Conservation (phyloP, 2,888 invertebrate species). For the Tryphoninae sp. region DNA sequence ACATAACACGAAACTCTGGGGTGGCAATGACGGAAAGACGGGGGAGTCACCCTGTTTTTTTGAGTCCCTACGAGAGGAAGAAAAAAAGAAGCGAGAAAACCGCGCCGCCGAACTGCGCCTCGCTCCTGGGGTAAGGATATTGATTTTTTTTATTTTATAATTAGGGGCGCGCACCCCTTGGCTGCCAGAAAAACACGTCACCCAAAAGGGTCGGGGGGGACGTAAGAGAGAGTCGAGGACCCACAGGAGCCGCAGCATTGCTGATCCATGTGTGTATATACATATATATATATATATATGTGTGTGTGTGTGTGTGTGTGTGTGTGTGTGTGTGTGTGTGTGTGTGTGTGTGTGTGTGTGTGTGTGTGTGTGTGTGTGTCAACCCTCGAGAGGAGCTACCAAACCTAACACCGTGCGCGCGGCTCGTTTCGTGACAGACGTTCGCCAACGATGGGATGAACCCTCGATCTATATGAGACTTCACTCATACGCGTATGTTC, state of each 20-base stretch:
- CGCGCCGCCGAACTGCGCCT: conserved; percentile 59
- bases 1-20: conserved; percentile 66
- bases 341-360: neutral
- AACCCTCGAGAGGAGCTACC: conserved; percentile 40
- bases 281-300: conserved; percentile 2
- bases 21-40: conserved; percentile 76
- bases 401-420: conserved; percentile 35
- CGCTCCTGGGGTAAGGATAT: conserved; percentile 79
- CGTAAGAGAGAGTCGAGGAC: conserved; percentile 35
- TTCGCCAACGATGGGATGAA: conserved; percentile 45
- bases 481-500: conserved; percentile 6
- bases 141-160: conserved; percentile 81
- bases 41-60: conserved; percentile 78
- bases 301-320: neutral
- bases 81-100: conserved; percentile 59
- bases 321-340: conserved; percentile 11
- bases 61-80: conserved; percentile 53
- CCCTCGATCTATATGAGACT: neutral
- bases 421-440: conserved; percentile 61
- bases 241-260: conserved; percentile 49
- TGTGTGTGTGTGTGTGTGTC: conserved; percentile 15
- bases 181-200: conserved; percentile 80
- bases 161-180: conserved; percentile 80
- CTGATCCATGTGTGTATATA: conserved; percentile 1
- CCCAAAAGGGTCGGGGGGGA: conserved; percentile 65